phyloP scores from a whole-genome alignment of 2,888 invertebrate genomes.

The Thelaira solivaga region DNA sequence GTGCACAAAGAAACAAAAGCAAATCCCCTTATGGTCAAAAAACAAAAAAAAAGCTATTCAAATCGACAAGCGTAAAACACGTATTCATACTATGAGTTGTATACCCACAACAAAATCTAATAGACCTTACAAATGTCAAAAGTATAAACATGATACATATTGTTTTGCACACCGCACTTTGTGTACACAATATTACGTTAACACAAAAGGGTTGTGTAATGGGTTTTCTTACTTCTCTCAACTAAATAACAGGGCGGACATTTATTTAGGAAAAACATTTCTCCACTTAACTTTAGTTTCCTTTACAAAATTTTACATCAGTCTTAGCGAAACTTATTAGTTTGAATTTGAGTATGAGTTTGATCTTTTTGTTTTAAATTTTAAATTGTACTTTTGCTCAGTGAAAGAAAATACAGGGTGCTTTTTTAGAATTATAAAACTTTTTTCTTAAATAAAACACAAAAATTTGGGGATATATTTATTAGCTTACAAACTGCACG shows the following conservation, averaged over 20 bases:
- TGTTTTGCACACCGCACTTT: not conserved
- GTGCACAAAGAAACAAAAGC: not conserved
- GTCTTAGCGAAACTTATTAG: not conserved
- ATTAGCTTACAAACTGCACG: too few species aligned
- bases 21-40: constrained; percentile 56
- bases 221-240: not conserved
- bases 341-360: not conserved
- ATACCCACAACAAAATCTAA: constrained; percentile 45
- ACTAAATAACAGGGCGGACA: not conserved
- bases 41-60: too few species aligned
- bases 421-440: too few species aligned
- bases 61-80: constrained; percentile 58
- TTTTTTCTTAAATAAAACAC: too few species aligned
- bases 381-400: too few species aligned
- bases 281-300: not conserved
- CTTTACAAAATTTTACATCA: not conserved
- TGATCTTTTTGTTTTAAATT: too few species aligned
- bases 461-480: too few species aligned
- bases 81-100: constrained; percentile 6
- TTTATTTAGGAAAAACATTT: not conserved
- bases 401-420: too few species aligned
- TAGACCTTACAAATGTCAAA: constrained; percentile 53
- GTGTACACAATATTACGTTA: not conserved
- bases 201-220: constrained; percentile 36
- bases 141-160: constrained; percentile 41